Percentiles rank a stretch among this genome's conserved stretches.
phyloP scores from a whole-genome alignment of 2,113 vertebrate species.

The Dipodomys ordii region DNA sequence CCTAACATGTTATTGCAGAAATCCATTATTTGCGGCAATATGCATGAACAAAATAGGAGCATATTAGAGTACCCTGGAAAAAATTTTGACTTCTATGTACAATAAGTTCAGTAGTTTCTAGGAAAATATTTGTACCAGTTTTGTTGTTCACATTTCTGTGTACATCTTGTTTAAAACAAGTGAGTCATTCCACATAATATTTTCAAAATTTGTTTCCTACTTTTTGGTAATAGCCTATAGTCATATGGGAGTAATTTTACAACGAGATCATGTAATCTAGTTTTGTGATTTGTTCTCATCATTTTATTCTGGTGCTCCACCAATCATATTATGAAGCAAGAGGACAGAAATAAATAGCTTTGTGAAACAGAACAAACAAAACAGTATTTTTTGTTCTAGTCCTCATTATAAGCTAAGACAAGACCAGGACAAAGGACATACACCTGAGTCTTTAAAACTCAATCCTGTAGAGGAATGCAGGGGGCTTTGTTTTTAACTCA shows the following conservation, averaged over 20 bases:
- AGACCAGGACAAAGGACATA: slow-evolving; percentile 1
- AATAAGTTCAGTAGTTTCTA: slow-evolving; percentile 38
- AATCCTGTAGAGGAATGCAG: neutral
- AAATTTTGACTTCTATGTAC: slow-evolving; percentile 33
- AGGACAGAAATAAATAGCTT: neutral
- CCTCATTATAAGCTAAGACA: slow-evolving; percentile 29
- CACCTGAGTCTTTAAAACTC: neutral
- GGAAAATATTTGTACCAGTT: neutral
- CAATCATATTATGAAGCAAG: neutral
- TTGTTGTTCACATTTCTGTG: slow-evolving; percentile 29
- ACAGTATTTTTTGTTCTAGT: neutral
- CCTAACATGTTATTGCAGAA: slow-evolving; percentile 20
- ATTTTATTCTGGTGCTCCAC: slow-evolving; percentile 19
- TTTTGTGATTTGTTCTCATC: slow-evolving; percentile 37
- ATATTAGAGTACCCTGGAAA: slow-evolving; percentile 23
- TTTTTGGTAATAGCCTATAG: slow-evolving; percentile 2
- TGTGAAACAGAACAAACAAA: neutral
- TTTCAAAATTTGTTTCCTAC: slow-evolving; percentile 42
- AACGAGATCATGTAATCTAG: slow-evolving; percentile 29
- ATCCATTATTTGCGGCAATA: slow-evolving; percentile 43
- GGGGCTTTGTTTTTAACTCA: neutral
- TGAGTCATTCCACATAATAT: slow-evolving; percentile 28
- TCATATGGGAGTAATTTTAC: slow-evolving; percentile 41
- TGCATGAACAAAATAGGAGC: neutral
- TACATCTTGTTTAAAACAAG: slow-evolving; percentile 39